Base-by-base conservation (phyloP, 2,113 vertebrate genomes). In the Phalacrocorax carbo region DNA sequence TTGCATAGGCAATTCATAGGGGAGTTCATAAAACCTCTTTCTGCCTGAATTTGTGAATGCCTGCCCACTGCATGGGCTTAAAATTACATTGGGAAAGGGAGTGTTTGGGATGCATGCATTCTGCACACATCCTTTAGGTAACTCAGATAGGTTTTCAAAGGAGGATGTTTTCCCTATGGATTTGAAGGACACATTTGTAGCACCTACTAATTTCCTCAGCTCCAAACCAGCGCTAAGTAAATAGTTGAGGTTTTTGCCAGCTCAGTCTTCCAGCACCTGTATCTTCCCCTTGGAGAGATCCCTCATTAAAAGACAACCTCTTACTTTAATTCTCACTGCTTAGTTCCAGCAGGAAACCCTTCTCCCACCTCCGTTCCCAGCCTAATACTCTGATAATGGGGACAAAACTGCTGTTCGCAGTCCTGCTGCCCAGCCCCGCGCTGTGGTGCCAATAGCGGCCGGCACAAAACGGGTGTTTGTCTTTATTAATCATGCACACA, bases 401-500 rank as follows among this genome's bases (percentile, higher is more conserved):
- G 72, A 64, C 51, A 95, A 77, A 90, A 25, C 36, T 10, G 61
- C 42, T 81, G 36, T 60, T 80, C 18, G 10, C 61, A 11, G 75
- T 70, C 85, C 62, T 13, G n/a, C 71, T 89, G 68, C 90, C 94
- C 80, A 77, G 80, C 38, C 52, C 48, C 2, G 25, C 3, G 7
- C 70, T 3, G 4, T 15, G 1, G 49, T 92, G 85, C 90, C 94
- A 86, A 23, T 1, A 26, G 78, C 44, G 6, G 76, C 87, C 76
- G 3, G 84, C 61, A 57, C 81, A 38, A 34, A 87, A 15, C 19
- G 51, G 46, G 51, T 83, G 86, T 96, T 97, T 94, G 95, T 83
- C 95, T 66, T 90, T 30, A 58, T 95, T 97, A 95, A 97, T 97
- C 96, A 95, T n/a, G 57, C 75, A 79, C 96, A 68, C 87, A n/a